Percentiles rank a stretch among this genome's conserved stretches.
These are phyloP conservation scores for Penaeus vannamei DNA, from an alignment of 1,140 invertebrate species.

Conservation along the genomic window DNA sequence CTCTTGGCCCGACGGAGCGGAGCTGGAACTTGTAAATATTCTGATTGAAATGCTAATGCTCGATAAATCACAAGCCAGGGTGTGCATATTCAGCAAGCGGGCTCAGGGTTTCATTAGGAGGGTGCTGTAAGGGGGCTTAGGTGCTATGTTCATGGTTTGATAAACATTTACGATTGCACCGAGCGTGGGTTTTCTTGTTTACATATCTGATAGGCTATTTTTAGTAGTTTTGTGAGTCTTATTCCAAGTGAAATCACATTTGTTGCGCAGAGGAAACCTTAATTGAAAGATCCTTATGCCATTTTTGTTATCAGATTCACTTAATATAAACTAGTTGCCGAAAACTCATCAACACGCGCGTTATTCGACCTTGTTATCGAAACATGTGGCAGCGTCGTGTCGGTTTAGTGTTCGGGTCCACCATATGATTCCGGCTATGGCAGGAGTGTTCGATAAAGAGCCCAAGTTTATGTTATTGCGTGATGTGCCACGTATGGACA, in stretches of 20 bases:
- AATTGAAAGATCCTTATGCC: too few relatives aligned
- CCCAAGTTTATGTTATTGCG: neutral
- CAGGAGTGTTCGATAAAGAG: constrained; percentile 6
- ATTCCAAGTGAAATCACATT: too few relatives aligned
- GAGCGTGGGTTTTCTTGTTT: too few relatives aligned
- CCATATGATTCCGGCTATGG: constrained; percentile 40
- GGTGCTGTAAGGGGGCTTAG: too few relatives aligned
- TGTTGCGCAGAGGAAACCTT: too few relatives aligned
- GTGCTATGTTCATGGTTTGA: too few relatives aligned
- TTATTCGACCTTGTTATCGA: constrained; percentile 31
- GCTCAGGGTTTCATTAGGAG: constrained; percentile 36
- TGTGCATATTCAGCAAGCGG: constrained; percentile 53
- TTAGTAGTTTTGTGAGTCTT: too few relatives aligned
- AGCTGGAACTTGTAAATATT: constrained; percentile 62
- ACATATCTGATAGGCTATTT: too few relatives aligned
- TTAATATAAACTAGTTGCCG: too few relatives aligned
- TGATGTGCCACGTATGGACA: too few relatives aligned
- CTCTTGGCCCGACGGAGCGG: constrained; percentile 31
- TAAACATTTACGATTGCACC: too few relatives aligned
- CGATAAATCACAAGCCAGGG: constrained; percentile 60
- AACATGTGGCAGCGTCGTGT: constrained; percentile 33
- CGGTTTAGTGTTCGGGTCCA: constrained; percentile 1
- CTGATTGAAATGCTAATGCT: constrained; percentile 65
- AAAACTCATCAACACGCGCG: neutral
- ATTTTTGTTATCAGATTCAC: too few relatives aligned